Percentiles rank a stretch among this genome's conserved stretches.
phyloP scores from a whole-genome alignment of 2,113 vertebrate genomes.

The Muntiacus muntjak region DNA sequence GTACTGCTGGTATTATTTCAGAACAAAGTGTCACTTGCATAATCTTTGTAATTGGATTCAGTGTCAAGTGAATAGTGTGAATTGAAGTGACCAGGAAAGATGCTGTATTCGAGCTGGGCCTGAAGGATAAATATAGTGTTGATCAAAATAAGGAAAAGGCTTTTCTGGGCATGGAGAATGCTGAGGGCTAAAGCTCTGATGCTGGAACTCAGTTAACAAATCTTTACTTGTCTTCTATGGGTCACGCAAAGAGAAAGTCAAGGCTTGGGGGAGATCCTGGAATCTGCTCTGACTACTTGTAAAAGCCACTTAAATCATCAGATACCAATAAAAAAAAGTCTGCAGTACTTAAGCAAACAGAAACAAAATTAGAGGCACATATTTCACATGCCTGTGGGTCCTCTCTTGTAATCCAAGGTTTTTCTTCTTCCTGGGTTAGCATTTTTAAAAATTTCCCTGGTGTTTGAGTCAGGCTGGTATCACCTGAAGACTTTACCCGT shows the following conservation, averaged over 20 bases:
- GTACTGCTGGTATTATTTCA: neutral
- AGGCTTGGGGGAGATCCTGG: neutral
- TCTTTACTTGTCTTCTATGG: neutral
- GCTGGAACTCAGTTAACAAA: neutral
- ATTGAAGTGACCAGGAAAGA: neutral
- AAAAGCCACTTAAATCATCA: neutral
- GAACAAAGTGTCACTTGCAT: neutral
- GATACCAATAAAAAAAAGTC: conserved; percentile 19
- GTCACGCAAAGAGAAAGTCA: neutral
- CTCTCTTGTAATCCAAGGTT: neutral
- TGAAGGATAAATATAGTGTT: neutral
- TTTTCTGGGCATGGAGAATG: neutral
- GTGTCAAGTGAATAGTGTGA: neutral
- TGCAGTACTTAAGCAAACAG: neutral
- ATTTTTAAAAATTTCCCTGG: neutral
- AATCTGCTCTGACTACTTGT: neutral
- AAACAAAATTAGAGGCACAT: neutral
- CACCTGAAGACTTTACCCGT: neutral
- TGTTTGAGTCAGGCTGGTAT: neutral
- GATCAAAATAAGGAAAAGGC: neutral
- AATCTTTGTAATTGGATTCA: neutral
- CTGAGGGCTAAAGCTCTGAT: neutral
- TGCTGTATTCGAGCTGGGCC: neutral
- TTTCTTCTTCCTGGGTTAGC: neutral
- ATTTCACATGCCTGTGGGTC: conserved; percentile 36